Evolutionary conservation across 2,888 invertebrate genomes (phyloP).

Genomic region (Mamestra brassicae): DNA sequence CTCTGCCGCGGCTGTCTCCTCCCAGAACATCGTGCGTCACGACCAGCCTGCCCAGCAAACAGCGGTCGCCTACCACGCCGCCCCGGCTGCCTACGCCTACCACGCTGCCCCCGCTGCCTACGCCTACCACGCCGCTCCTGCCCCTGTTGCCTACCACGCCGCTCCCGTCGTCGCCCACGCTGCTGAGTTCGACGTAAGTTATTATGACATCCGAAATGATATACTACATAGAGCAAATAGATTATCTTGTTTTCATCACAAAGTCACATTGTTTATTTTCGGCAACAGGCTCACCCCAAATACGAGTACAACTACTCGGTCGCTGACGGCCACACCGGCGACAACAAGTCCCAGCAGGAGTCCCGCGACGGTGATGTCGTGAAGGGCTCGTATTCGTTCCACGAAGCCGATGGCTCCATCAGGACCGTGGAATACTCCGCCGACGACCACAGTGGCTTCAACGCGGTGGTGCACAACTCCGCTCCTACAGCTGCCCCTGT

Average conservation of each 20-base stretch:
- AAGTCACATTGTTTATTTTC: conserved; percentile 28
- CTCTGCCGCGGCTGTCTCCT: conserved; percentile 76
- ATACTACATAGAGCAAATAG: too few species aligned
- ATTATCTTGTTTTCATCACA: too few species aligned
- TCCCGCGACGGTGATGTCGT: conserved; percentile 86
- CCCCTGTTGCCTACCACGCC: conserved; percentile 55
- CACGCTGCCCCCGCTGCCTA: conserved; percentile 63
- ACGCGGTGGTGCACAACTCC: conserved; percentile 78
- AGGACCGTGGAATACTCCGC: conserved; percentile 87
- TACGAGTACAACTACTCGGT: conserved; percentile 88
- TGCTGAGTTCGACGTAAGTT: conserved; percentile 58
- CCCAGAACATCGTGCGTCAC: conserved; percentile 70
- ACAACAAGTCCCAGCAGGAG: conserved; percentile 88
- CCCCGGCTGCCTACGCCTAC: conserved; percentile 58
- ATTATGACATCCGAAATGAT: background rate
- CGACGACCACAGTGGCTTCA: conserved; percentile 85
- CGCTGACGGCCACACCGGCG: conserved; percentile 88
- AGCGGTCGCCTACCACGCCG: conserved; percentile 46
- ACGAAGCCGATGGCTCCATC: conserved; percentile 87
- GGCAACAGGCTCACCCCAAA: conserved; percentile 77
- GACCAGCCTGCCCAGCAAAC: conserved; percentile 70
- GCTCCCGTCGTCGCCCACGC: conserved; percentile 69
- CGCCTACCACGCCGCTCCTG: conserved; percentile 55
- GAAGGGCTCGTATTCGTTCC: conserved; percentile 86
- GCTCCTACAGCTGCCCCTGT: conserved; percentile 73